Evolutionary conservation across 1,140 invertebrate genomes (phyloP), one percentile per base, ranked within the genome.

Genomic region (Lordiphosa mommai): DNA sequence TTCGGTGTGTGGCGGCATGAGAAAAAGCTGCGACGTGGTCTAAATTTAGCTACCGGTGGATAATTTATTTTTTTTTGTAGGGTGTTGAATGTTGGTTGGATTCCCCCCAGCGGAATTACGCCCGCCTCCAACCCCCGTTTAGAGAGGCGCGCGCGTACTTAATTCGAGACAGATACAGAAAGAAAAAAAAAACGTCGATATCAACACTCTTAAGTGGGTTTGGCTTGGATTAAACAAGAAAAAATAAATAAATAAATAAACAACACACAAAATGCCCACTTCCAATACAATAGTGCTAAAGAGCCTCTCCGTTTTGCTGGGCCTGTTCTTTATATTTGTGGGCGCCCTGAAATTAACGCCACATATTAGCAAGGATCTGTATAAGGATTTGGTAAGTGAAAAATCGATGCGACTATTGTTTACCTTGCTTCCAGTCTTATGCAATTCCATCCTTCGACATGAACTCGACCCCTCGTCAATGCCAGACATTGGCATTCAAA

Each of bases 281-380:
- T 88, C 87, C 29, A 88, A 87, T 46, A 87, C 96, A 37, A 93
- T 97, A 60, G 97, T 98, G 51, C 90, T 98, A 48, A 96, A 94
- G 89, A 96, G 96, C 88, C 91, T 99, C 51, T 98, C 97, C 7
- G 90, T 99, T 59, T 92, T 98, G 23, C 90, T 98, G 69, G 97
- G 97, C 46, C 91, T 99, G 64, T 99, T 99, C 91, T 99, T 99
- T 89, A 93, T 99, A 72, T 98, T 98, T 89, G 95, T 98, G 56
- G 97, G 97, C 38, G 94, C 94, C 13, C 94, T 98, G 76, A 98
- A 98, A 91, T 90, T 98, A 44, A 96, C 96, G 55, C 96, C 96
- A 59, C 92, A 94, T 64, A 93, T 99, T 52, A 98, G 96, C 79
- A 96, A 96, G 91, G 97, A 99, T 89, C 92, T 99, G 47, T 97